Conservation (phyloP, 2,888 invertebrate genomes). For the Resseliella maxima region DNA sequence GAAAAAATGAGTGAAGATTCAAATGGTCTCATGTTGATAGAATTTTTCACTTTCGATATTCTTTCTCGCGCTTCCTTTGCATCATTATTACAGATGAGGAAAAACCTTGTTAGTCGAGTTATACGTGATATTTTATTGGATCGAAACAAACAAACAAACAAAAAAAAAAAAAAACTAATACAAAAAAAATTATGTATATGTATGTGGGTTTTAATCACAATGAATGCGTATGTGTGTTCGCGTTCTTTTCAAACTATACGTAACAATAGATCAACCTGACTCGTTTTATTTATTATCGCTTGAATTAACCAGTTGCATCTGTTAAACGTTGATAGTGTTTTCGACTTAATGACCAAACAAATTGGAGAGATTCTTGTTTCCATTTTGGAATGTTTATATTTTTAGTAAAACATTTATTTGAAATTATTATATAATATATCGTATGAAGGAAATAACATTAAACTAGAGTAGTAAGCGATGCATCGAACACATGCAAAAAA, state of each 20-base stretch:
- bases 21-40: background rate
- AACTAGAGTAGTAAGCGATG: background rate
- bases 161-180: background rate
- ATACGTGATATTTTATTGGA: conserved; percentile 48
- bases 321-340: background rate
- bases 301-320: conserved; percentile 17
- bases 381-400: conserved; percentile 10
- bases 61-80: background rate
- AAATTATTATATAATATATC: background rate
- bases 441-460: background rate
- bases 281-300: too few species aligned
- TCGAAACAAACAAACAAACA: background rate
- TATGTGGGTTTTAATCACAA: background rate
- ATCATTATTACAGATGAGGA: background rate
- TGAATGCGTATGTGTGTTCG: background rate
- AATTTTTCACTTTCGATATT: background rate
- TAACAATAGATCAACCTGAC: background rate
- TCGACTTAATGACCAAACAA: conserved; percentile 25
- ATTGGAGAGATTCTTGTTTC: background rate
- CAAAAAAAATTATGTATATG: background rate
- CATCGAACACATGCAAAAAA: background rate
- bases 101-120: background rate
- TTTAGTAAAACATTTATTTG: background rate
- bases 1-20: background rate
- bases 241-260: background rate